Percentiles rank a stretch among this genome's conserved stretches.
phyloP scores from a whole-genome alignment of 2,797 vertebrate species.

The Xiphophorus birchmanni region DNA sequence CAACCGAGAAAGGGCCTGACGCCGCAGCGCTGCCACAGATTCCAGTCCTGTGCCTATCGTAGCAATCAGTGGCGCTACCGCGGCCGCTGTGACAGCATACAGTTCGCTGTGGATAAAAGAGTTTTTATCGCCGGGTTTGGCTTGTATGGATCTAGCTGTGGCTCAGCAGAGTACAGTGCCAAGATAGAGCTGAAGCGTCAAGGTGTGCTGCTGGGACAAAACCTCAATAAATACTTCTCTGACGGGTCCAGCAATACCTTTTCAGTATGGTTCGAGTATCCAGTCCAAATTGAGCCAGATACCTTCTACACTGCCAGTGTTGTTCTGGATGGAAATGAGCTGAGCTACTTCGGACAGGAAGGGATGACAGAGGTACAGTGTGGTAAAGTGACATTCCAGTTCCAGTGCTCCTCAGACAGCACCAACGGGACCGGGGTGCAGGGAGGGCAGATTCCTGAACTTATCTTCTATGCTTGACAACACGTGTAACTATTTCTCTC shows the following conservation, averaged over 20 bases:
- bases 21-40: conserved; percentile 95
- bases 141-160: conserved; percentile 96
- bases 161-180: conserved; percentile 95
- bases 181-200: conserved; percentile 97
- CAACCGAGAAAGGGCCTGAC: conserved; percentile 91
- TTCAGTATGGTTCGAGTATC: conserved; percentile 97
- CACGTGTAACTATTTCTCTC: conserved; percentile 38
- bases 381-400: conserved; percentile 97
- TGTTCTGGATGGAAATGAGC: conserved; percentile 93
- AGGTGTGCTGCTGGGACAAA: conserved; percentile 92
- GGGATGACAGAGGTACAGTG: conserved; percentile 99
- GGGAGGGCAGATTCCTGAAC: conserved; percentile 97
- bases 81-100: conserved; percentile 97
- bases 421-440: conserved; percentile 98
- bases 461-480: conserved; percentile 95
- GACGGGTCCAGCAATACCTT: conserved; percentile 98
- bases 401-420: conserved; percentile 98
- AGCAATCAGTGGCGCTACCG: conserved; percentile 99
- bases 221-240: conserved; percentile 96
- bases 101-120: conserved; percentile 96
- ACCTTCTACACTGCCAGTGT: conserved; percentile 98
- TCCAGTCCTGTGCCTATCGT: conserved; percentile 97
- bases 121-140: conserved; percentile 97
- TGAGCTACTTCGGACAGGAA: conserved; percentile 98
- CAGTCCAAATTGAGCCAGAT: conserved; percentile 96